Base-by-base conservation (phyloP, 2,888 invertebrate species). In the Erebia epiphron region DNA sequence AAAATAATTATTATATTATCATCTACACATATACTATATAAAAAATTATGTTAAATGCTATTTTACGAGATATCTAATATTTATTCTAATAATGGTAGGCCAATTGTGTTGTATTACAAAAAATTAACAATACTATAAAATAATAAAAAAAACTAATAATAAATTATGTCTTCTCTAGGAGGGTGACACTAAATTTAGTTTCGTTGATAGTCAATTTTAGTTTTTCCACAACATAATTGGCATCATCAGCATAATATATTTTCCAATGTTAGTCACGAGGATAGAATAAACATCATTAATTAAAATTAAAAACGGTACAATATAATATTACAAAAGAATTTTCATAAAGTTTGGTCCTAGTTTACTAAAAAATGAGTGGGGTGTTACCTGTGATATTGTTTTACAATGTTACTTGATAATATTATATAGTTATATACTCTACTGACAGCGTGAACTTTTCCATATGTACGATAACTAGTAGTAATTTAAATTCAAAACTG, bases 41-140 rank as follows among this genome's bases (percentile, higher is more conserved):
- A 85, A 75, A 73, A 76, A 84, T 85, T 82, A 86, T 87, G 88
- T 92, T 92, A 92, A 92, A 92, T 92, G 91, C 92, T 90, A 88
- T 88, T 89, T 90, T 88, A 89, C 86, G 82, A 88, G 84, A 90
- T 85, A 77, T 82, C 87, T 88, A 91, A 84, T 83, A 75, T 80
- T 85, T 83, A 84, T 81, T 80, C 83, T 80, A 83, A 86, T 80
- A 82, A 85, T 85, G 18, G 21, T 49, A 14, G n/a, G n/a, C 21
- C 62, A 62, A 62, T 62, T 49, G 7, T 62, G 62, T 62, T 9
- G 18, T 62, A 62, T 10, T 1, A 13, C 16, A 62, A 21, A 62
- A n/a, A 46, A 11, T 46, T 21, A 18, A 26, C n/a, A n/a, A n/a
- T n/a, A 13, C 8, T 4, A 16, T 35, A n/a, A n/a, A 8, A 1